Base-by-base conservation (phyloP, 2,888 invertebrate species). In the Synergus gifuensis region DNA sequence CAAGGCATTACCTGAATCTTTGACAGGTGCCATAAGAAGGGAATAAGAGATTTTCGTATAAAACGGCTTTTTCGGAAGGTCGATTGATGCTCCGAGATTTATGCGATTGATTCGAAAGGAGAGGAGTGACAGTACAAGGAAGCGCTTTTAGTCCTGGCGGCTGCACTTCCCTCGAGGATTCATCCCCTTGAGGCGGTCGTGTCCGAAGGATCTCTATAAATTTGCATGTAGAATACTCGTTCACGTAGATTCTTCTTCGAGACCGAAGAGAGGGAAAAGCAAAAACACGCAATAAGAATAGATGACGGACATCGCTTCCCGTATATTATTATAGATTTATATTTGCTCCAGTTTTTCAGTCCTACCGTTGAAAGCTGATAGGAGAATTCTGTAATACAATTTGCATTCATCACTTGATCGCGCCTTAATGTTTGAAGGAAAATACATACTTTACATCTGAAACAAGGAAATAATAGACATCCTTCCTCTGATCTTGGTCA, bases 171-270 rank as follows among this genome's bases (percentile, higher is more conserved):
- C 91, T 78, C 63, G 90, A 88, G 90, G 87, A 86, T 90, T 89
- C 89, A 87, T 88, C 88, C 87, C 81, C 83, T 82, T 77, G 80
- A 86, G 86, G 81, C 80, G 83, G 76, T 84, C 86, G 77, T 91
- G 91, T 91, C 91, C 91, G 91, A 92, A 91, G 91, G 91, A 92
- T 91, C 91, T 91, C 91, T 91, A 92, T 92, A 91, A 92, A 92
- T 92, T 92, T 92, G 91, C 92, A 92, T 92, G 91, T 92, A 91
- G 91, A 92, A 91, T 91, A 90, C 89, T 87, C 87, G 85, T 86
- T 88, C 86, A 83, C 81, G 80, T 83, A 84, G 84, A 80, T 82
- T 83, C 82, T 78, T 28, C 73, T 58, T 49, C 60, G 40, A 79
- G 79, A 77, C 76, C 76, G 79, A 77, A 73, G 79, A 82, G 81